Conservation (phyloP, 2,888 invertebrate genomes). For the Tanypteryx hageni region DNA sequence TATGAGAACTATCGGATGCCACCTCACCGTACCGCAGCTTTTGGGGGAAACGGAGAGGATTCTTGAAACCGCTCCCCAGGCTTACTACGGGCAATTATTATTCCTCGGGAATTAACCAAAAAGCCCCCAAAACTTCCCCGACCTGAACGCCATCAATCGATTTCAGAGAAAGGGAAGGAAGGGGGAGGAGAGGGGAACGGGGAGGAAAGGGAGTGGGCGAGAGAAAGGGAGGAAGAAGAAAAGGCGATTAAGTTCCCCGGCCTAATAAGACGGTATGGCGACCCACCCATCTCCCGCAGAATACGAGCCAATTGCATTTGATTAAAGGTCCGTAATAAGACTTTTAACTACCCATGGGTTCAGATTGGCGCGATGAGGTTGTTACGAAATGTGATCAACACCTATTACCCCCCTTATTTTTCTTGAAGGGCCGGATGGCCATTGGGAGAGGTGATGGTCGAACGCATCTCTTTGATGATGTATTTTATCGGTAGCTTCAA, state of each 20-base stretch:
- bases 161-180: not conserved
- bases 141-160: conserved; percentile 54
- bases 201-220: not conserved
- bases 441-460: not conserved
- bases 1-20: not conserved
- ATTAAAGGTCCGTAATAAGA: conserved; percentile 63
- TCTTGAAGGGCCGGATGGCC: not conserved
- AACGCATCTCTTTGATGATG: not conserved
- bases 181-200: not conserved
- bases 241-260: conserved; percentile 54
- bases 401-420: conserved; percentile 21
- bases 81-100: conserved; percentile 62
- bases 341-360: conserved; percentile 54
- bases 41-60: conserved; percentile 6
- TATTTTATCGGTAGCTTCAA: not conserved
- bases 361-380: conserved; percentile 51
- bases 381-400: conserved; percentile 54
- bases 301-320: conserved; percentile 62
- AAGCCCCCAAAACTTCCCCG: conserved; percentile 63
- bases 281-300: not conserved
- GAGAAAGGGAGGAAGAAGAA: conserved; percentile 12
- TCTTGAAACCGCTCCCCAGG: conserved; percentile 51
- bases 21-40: not conserved
- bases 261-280: conserved; percentile 53
- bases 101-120: conserved; percentile 63